Percentiles rank a stretch among this genome's conserved stretches.
Conservation (phyloP, 35 echinoderm and acorn worm genomes). For the Holothuria glaberrima region DNA sequence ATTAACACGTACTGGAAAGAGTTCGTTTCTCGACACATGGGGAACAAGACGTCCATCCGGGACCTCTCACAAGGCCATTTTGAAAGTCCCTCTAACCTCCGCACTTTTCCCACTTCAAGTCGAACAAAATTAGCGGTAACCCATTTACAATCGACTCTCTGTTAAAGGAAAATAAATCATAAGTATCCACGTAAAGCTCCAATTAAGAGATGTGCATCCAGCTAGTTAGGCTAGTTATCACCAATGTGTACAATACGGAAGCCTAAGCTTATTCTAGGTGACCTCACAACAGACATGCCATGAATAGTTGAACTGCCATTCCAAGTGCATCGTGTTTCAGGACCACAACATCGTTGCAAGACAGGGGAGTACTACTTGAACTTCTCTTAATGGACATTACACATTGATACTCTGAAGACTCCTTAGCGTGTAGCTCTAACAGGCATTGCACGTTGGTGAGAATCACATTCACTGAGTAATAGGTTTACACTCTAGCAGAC, state of each 20-base stretch:
- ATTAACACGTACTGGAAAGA: not conserved
- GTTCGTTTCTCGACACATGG: not conserved
- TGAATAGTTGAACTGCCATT: slow-evolving; percentile 60
- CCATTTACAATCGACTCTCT: slow-evolving; percentile 23
- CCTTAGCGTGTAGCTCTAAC: too few species aligned
- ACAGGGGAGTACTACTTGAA: slow-evolving; percentile 23
- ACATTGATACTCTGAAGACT: not conserved
- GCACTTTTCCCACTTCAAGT: not conserved
- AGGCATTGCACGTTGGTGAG: too few species aligned
- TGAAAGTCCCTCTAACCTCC: slow-evolving; percentile 35
- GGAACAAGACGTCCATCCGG: slow-evolving; percentile 6
- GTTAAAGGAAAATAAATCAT: slow-evolving; percentile 10
- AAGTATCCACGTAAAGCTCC: not conserved
- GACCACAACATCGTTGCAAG: slow-evolving; percentile 48
- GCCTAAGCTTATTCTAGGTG: slow-evolving; percentile 24
- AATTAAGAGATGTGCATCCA: not conserved
- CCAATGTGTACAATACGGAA: not conserved
- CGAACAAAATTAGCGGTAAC: slow-evolving; percentile 45
- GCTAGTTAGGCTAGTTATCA: not conserved
- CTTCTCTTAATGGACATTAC: slow-evolving; percentile 51
- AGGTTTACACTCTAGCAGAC: too few species aligned
- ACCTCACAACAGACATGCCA: slow-evolving; percentile 33
- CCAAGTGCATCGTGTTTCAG: slow-evolving; percentile 49
- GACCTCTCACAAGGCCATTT: slow-evolving; percentile 28
- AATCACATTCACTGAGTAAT: too few species aligned